These are phyloP conservation scores for Hoplias malabaricus DNA, from an alignment of 2,113 vertebrate species.

Conservation along the genomic window DNA sequence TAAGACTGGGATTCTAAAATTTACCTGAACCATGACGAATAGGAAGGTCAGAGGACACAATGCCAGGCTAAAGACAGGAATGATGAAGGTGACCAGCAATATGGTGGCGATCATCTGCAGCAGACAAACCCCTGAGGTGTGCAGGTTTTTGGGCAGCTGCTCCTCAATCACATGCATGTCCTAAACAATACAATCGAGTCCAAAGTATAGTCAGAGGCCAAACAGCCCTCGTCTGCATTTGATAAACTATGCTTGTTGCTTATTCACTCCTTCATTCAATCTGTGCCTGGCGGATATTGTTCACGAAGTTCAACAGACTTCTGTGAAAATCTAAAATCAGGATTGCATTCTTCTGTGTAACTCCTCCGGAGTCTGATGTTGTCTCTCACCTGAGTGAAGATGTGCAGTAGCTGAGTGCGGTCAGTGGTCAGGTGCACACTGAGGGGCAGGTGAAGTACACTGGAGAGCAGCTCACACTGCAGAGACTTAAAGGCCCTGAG, in stretches of 20 bases:
- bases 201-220: no score
- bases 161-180: conserved; percentile 67
- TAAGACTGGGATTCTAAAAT: conserved; percentile 35
- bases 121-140: conserved; percentile 65
- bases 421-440: conserved; percentile 64
- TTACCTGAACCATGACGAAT: conserved; percentile 67
- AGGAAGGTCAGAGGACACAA: conserved; percentile 64
- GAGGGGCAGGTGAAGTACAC: conserved; percentile 63
- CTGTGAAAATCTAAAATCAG: background rate
- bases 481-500: conserved; percentile 58
- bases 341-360: background rate
- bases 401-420: conserved; percentile 59
- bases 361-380: rapidly evolving
- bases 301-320: background rate
- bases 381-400: conserved; percentile 66
- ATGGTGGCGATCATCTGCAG: conserved; percentile 65
- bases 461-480: conserved; percentile 62
- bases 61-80: conserved; percentile 63
- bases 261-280: no score
- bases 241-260: no score
- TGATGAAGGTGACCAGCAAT: conserved; percentile 62
- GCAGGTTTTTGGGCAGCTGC: conserved; percentile 65
- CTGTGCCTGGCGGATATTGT: no score
- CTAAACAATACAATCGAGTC: conserved; percentile 45
- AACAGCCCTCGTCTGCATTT: background rate